A percentile compares a stretch with the other conserved stretches of the same genome.
Conservation (phyloP, 2,797 vertebrate species). For the Trichosurus vulpecula region DNA sequence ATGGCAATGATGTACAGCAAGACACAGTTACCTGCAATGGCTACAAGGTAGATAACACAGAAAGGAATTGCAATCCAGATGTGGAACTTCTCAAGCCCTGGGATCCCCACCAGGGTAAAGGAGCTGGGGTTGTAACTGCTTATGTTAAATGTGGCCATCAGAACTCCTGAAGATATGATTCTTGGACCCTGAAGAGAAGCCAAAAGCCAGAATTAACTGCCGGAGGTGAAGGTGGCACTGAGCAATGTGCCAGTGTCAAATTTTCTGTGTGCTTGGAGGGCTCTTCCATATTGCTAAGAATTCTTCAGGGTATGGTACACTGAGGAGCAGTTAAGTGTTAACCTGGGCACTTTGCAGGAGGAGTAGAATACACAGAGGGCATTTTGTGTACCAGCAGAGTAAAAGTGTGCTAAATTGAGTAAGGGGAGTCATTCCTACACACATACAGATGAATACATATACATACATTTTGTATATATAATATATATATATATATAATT, state of each 20-base stretch:
- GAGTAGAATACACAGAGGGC: not conserved
- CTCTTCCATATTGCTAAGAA: not conserved
- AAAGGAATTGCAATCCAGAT: conserved; percentile 73
- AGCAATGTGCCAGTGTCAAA: not conserved
- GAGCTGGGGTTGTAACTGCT: conserved; percentile 65
- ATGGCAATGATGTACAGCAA: conserved; percentile 66
- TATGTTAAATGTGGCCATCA: conserved; percentile 56
- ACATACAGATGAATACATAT: not conserved
- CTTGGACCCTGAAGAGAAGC: conserved; percentile 10
- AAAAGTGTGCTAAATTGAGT: not conserved
- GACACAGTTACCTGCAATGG: conserved; percentile 56
- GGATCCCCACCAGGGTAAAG: conserved; percentile 70
- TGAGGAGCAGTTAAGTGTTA: not conserved
- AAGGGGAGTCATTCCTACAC: not conserved
- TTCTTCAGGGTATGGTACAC: not conserved
- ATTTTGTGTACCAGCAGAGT: not conserved
- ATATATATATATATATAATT: not conserved
- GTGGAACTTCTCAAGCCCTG: conserved; percentile 64
- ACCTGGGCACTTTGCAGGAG: not conserved
- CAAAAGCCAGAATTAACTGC: not conserved
- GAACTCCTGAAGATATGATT: not conserved
- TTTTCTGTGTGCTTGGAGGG: not conserved
- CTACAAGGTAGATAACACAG: conserved; percentile 56
- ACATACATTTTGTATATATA: not conserved
- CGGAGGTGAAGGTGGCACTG: not conserved